Conservation (phyloP, 2,888 invertebrate genomes). For the Epinotia brunnichana region DNA sequence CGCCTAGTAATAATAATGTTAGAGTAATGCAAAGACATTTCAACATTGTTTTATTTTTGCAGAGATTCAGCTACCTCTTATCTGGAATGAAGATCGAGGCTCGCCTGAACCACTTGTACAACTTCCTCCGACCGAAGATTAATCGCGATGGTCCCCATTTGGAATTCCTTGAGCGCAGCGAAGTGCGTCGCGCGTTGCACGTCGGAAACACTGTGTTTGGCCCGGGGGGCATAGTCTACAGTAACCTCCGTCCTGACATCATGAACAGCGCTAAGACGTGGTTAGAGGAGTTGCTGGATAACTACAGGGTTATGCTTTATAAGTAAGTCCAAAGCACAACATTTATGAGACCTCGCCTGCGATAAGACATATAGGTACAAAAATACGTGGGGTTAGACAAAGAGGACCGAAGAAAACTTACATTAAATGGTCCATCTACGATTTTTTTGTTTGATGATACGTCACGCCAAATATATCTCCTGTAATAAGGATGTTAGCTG, state of each 20-base stretch:
- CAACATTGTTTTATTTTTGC: no score
- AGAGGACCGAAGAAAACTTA: no score
- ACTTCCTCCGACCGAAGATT: slow-evolving; percentile 74
- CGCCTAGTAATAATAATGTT: no score
- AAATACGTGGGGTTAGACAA: no score
- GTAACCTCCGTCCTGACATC: slow-evolving; percentile 79
- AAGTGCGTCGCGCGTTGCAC: slow-evolving; percentile 77
- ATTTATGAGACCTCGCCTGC: no score
- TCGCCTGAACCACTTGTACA: slow-evolving; percentile 72
- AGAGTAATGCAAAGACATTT: no score
- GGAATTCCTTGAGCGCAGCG: slow-evolving; percentile 72
- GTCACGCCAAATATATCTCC: no score
- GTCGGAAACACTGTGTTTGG: slow-evolving; percentile 78
- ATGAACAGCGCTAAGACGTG: slow-evolving; percentile 84
- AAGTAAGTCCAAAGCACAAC: slow-evolving; percentile 69
- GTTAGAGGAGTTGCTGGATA: slow-evolving; percentile 81
- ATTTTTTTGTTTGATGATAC: no score
- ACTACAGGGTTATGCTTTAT: slow-evolving; percentile 84
- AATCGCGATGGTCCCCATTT: slow-evolving; percentile 58
- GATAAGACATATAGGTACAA: no score
- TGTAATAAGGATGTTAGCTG: no score
- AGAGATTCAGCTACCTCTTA: no score
- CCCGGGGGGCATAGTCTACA: slow-evolving; percentile 75
- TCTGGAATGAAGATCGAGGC: slow-evolving; percentile 56
- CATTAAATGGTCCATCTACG: no score